Evolutionary conservation across 1,140 invertebrate genomes (phyloP), one percentile per base, ranked within the genome.

Genomic region (Drosophila grimshawi): DNA sequence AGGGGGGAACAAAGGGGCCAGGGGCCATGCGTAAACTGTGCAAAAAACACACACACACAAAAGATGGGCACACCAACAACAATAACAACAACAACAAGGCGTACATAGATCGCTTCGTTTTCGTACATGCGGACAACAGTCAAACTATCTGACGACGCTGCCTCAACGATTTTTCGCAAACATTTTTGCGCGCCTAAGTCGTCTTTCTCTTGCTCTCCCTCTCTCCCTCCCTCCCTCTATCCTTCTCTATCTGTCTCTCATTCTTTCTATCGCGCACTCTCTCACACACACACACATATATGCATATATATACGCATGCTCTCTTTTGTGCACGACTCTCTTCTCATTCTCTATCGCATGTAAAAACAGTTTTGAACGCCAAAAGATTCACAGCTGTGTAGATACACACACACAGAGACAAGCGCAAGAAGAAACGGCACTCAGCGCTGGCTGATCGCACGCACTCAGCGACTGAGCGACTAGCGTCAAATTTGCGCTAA

Each of bases 401-500:
- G 67, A 71, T 66, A 76, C 66, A 88, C 70, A 86, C 75, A 37
- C 49, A 37, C 51, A 53, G 10, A 77, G 56, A 69, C 57, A 67
- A 61, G 62, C 45, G 41, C 35, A 37, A 2, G 45, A 46, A 19
- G 19, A 19, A 19, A 19, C 19, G 19, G 19, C 19, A 43, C 6
- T 69, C 43, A 60, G 53, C 80, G n/a, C n/a, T n/a, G n/a, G n/a
- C n/a, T n/a, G 82, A 88, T 88, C 82, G 76, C 68, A 86, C 83
- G 83, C 83, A 83, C 48, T 71, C 67, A 63, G 68, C 37, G 63
- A 43, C 70, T 85, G 78, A 59, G 67, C 55, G 66, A 67, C 76
- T 80, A 76, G 83, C 83, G 85, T 80, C 86, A 77, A 83, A 83
- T 88, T 80, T 78, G 85, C 83, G 85, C 83, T 89, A 88, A 88